A percentile compares a stretch with the other conserved stretches of the same genome.
These are phyloP conservation scores for Albula glossodonta DNA, from an alignment of 2,113 vertebrate genomes.

Conservation along the genomic window DNA sequence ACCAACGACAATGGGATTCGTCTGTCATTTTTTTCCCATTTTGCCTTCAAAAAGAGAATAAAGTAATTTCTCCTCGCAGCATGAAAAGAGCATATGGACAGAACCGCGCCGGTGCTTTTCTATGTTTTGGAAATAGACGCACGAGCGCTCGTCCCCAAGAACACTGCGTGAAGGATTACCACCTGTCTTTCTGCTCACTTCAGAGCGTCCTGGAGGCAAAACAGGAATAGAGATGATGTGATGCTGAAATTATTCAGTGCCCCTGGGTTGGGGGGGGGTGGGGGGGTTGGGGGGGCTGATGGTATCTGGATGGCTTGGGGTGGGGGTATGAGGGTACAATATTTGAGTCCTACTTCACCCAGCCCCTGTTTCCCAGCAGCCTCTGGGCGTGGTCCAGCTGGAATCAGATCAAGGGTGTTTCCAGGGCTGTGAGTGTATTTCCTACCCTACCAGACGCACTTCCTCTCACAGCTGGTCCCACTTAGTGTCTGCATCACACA, in stretches of 20 bases:
- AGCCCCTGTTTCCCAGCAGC: constrained; percentile 16
- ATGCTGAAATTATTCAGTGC: neutral
- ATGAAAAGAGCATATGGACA: neutral
- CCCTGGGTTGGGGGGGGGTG: neutral
- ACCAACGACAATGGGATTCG: no score
- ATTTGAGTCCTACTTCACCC: neutral
- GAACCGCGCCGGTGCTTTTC: neutral
- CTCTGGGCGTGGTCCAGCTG: constrained; percentile 26
- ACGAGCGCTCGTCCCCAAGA: neutral
- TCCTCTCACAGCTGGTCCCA: constrained; percentile 35
- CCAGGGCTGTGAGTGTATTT: constrained; percentile 18
- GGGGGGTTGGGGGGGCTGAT: neutral
- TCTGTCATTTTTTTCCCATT: no score
- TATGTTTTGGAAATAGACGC: neutral
- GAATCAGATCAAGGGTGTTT: constrained; percentile 31
- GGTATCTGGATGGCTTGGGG: neutral
- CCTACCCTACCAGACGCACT: constrained; percentile 32
- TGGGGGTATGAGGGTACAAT: neutral
- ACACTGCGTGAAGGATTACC: neutral
- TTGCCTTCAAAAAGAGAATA: no score
- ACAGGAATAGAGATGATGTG: neutral
- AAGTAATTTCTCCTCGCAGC: no score
- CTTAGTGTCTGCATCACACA: constrained; percentile 25
- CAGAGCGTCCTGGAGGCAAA: neutral
- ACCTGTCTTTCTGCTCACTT: neutral